Conservation (phyloP, 2,888 invertebrate genomes). For the Thelaira solivaga region DNA sequence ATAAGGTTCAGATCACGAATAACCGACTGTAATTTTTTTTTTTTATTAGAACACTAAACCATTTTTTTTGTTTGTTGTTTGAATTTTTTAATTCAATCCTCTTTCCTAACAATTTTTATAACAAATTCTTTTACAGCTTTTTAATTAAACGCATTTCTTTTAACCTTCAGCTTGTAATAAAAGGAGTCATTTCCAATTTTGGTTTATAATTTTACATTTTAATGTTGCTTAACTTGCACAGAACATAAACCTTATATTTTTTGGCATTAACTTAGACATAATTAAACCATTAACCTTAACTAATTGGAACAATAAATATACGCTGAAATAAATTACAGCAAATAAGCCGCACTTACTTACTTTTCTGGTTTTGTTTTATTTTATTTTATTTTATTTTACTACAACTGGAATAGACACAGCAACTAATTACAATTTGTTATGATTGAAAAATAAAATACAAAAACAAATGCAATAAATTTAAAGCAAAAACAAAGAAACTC, state of each 20-base stretch:
- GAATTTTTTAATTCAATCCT: too few species aligned
- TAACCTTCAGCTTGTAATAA: too few species aligned
- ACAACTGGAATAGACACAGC: neutral
- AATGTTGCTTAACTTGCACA: neutral
- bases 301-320: conserved; percentile 59
- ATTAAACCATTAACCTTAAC: conserved; percentile 58
- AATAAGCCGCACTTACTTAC: conserved; percentile 21
- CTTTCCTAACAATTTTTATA: too few species aligned
- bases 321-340: conserved; percentile 50
- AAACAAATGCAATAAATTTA: conserved; percentile 56
- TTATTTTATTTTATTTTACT: neutral
- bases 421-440: conserved; percentile 60
- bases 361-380: too few species aligned
- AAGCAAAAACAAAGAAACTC: conserved; percentile 27
- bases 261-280: conserved; percentile 38
- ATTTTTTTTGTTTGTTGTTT: too few species aligned
- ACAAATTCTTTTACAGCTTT: too few species aligned
- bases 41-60: too few species aligned
- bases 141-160: too few species aligned
- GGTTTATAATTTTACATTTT: neutral
- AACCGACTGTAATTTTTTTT: too few species aligned
- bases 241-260: conserved; percentile 16
- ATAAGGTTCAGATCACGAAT: too few species aligned
- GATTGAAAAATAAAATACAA: conserved; percentile 53
- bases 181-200: neutral